Evolutionary conservation across 2,888 invertebrate species (phyloP).

Genomic region (Philhelius pedissequus): DNA sequence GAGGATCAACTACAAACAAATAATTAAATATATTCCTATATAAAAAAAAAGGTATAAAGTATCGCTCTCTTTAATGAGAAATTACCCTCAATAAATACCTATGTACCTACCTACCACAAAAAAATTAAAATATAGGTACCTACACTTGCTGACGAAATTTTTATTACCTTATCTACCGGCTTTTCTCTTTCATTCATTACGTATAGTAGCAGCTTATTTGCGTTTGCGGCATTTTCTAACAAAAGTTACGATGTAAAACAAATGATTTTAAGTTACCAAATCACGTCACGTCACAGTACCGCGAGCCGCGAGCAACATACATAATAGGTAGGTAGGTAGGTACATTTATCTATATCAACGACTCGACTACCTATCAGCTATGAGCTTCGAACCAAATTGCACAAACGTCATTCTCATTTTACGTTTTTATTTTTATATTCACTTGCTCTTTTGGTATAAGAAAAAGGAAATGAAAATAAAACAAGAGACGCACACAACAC

Average conservation of each 20-base stretch:
- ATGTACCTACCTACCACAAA: neutral
- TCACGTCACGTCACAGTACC: conserved; percentile 10
- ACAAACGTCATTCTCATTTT: conserved; percentile 9
- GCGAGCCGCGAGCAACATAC: neutral
- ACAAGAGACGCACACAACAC: conserved; percentile 8
- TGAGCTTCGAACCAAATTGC: neutral
- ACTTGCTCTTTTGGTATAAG: conserved; percentile 19
- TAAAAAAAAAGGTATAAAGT: neutral
- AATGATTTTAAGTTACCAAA: neutral
- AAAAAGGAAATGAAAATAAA: neutral
- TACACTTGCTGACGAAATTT: conserved; percentile 15
- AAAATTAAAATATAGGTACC: too few species aligned
- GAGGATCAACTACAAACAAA: conserved; percentile 28
- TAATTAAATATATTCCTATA: neutral
- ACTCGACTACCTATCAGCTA: too few species aligned
- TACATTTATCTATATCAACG: neutral
- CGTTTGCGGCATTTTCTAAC: conserved; percentile 1
- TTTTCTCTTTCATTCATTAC: conserved; percentile 19
- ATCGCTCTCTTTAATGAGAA: conserved; percentile 1
- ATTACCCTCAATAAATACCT: conserved; percentile 6
- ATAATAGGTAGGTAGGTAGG: too few species aligned
- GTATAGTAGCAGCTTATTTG: neutral
- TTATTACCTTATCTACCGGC: conserved; percentile 8
- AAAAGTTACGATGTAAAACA: conserved; percentile 4
- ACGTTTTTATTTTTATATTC: neutral